Conservation (phyloP, 2,888 invertebrate species). For the Hirtodrosophila confusa region DNA sequence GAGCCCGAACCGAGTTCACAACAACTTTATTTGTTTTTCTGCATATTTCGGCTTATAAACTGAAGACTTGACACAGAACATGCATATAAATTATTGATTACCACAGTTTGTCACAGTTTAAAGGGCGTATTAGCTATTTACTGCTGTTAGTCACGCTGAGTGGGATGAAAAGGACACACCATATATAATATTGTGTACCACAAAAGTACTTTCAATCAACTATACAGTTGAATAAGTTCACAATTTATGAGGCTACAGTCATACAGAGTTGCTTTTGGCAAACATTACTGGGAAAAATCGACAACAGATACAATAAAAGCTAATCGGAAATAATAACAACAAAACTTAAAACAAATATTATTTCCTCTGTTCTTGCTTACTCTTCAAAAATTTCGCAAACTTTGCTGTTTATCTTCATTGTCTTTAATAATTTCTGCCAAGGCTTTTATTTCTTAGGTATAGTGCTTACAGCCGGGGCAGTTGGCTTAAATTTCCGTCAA, state of each 20-base stretch:
- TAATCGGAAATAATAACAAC: not conserved
- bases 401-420: conserved; percentile 5
- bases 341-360: not conserved
- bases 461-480: conserved; percentile 9
- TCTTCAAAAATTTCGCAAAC: conserved; percentile 1
- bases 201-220: too few species aligned
- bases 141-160: too few species aligned
- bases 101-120: conserved; percentile 1
- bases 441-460: conserved; percentile 3
- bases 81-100: conserved; percentile 58
- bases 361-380: not conserved
- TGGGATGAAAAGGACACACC: too few species aligned
- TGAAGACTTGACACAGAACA: conserved; percentile 31
- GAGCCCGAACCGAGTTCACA: conserved; percentile 9
- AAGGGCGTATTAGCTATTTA: conserved; percentile 22
- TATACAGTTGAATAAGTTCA: conserved; percentile 18
- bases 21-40: conserved; percentile 47
- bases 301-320: too few species aligned
- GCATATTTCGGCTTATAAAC: conserved; percentile 50
- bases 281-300: too few species aligned
- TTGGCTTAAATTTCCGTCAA: conserved; percentile 70
- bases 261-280: too few species aligned
- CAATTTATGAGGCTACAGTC: not conserved
- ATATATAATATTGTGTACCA: too few species aligned
- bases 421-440: conserved; percentile 16